Conservation (phyloP, 2,797 vertebrate species). For the Poliocrania exsul region DNA sequence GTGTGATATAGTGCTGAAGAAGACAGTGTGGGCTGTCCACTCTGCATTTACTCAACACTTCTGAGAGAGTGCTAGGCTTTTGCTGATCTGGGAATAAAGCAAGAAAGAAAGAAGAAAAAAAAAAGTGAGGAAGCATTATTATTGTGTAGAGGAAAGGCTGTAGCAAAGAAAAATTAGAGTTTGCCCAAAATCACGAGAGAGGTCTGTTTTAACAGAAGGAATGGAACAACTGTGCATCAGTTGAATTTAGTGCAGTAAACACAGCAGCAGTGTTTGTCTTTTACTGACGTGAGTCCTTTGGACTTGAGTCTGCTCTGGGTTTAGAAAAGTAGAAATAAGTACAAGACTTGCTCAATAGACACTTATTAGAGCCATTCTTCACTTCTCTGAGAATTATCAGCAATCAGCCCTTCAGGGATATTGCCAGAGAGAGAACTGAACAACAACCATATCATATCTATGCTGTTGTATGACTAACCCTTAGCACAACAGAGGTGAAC, state of each 20-base stretch:
- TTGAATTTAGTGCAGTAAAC: not conserved
- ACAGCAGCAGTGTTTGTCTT: not conserved
- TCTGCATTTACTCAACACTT: not conserved
- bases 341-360: not conserved
- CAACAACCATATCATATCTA: not conserved
- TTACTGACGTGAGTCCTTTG: not conserved
- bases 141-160: not conserved
- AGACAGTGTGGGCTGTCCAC: not conserved
- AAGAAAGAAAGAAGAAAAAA: fast-evolving
- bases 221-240: not conserved
- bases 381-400: not conserved
- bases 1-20: not conserved
- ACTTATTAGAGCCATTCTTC: slow-evolving; percentile 5
- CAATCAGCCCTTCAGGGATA: not conserved
- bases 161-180: not conserved
- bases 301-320: not conserved
- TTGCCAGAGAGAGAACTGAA: not conserved
- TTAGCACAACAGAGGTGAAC: not conserved
- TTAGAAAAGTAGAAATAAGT: not conserved
- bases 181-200: not conserved
- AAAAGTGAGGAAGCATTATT: not conserved
- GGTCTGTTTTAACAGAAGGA: not conserved
- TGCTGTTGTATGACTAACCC: not conserved
- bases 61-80: not conserved
- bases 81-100: not conserved